Evolutionary conservation across 2,113 vertebrate species (phyloP).

Genomic region (Corapipo altera): DNA sequence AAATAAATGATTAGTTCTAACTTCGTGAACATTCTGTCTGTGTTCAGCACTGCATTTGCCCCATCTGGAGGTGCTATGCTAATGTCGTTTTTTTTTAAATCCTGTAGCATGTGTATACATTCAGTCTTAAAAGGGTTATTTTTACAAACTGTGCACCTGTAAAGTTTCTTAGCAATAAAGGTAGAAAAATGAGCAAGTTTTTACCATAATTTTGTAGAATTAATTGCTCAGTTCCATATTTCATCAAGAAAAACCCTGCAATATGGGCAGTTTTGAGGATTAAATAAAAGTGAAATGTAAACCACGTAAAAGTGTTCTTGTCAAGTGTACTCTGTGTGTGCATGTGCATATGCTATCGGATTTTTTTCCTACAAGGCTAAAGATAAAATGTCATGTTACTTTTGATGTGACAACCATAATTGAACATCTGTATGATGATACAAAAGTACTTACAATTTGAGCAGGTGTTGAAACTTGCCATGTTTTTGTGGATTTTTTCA

Average conservation of each 20-base stretch:
- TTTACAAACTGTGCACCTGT: constrained; percentile 93
- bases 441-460: background rate
- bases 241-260: constrained; percentile 84
- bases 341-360: background rate
- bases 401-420: constrained; percentile 14
- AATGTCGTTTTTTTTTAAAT: constrained; percentile 57
- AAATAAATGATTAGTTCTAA: constrained; percentile 33
- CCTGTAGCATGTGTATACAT: constrained; percentile 71
- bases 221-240: constrained; percentile 93
- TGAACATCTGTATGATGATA: background rate
- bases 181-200: constrained; percentile 88
- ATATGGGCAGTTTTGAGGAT: constrained; percentile 90
- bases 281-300: constrained; percentile 89
- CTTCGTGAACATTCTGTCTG: constrained; percentile 48
- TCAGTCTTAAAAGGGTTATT: constrained; percentile 89
- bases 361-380: constrained; percentile 27
- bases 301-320: constrained; percentile 71
- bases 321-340: constrained; percentile 69
- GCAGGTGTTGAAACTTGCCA: constrained; percentile 15
- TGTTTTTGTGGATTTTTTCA: background rate
- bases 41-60: constrained; percentile 69
- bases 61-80: constrained; percentile 71
- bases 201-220: constrained; percentile 93
- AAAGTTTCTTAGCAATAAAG: constrained; percentile 98
- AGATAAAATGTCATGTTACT: constrained; percentile 44